Evolutionary conservation across 2,888 invertebrate genomes (phyloP).

Genomic region (Drosophila gaucha): DNA sequence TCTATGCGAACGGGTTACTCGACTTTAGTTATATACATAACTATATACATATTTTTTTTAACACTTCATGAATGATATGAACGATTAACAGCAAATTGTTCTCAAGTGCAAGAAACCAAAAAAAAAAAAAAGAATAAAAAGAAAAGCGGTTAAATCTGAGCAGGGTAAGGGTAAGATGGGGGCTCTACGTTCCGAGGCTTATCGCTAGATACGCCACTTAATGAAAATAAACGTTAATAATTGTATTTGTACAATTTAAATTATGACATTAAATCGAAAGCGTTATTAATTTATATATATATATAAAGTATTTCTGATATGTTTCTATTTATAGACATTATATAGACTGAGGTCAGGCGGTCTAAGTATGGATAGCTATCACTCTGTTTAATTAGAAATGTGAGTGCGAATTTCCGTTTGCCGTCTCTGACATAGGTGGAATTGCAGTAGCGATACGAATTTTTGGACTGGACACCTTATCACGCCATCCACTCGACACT

Average conservation of each 20-base stretch:
- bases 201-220: conserved; percentile 72
- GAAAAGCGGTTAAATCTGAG: not conserved
- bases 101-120: conserved; percentile 44
- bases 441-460: not conserved
- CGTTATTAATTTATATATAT: conserved; percentile 26
- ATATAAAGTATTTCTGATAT: conserved; percentile 5
- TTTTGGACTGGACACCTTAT: conserved; percentile 40
- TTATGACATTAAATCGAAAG: conserved; percentile 64
- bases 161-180: not conserved
- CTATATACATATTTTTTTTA: not conserved
- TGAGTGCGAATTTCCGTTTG: conserved; percentile 57
- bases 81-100: conserved; percentile 55
- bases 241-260: conserved; percentile 77
- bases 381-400: conserved; percentile 29
- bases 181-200: conserved; percentile 35
- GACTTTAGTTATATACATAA: not conserved
- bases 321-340: conserved; percentile 29
- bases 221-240: conserved; percentile 79
- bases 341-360: conserved; percentile 42
- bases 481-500: conserved; percentile 48
- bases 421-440: conserved; percentile 8
- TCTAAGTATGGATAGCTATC: conserved; percentile 18
- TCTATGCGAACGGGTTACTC: conserved; percentile 5
- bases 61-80: conserved; percentile 62
- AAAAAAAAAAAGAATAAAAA: conserved; percentile 4